Conservation (phyloP, 92 coral and sea anemone species). For the Zoanthus sansibaricus region DNA sequence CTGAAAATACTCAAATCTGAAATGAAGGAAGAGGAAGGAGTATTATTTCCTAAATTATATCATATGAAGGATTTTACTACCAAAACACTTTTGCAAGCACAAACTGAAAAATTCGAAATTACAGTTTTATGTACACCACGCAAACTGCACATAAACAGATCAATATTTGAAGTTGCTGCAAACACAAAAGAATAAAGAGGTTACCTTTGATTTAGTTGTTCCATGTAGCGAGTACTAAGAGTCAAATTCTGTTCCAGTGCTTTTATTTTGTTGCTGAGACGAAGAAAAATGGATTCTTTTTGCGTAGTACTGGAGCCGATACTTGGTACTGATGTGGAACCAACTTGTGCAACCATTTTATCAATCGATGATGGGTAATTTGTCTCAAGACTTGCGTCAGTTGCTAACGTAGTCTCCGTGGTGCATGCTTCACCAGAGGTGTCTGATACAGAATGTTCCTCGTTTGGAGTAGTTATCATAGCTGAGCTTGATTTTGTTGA, state of each 20-base stretch:
- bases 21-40: no score
- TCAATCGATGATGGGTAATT: constrained; percentile 30
- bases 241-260: constrained; percentile 95
- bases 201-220: constrained; percentile 94
- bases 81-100: no score
- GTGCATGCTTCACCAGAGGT: constrained; percentile 31
- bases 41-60: no score
- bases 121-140: background rate
- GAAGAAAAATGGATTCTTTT: constrained; percentile 96
- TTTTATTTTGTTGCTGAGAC: constrained; percentile 96
- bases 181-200: background rate
- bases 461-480: constrained; percentile 59
- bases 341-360: constrained; percentile 43
- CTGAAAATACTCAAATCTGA: no score
- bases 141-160: background rate
- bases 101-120: no score
- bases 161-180: background rate
- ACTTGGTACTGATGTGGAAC: constrained; percentile 45
- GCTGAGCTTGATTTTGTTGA: constrained; percentile 43
- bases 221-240: constrained; percentile 92
- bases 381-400: constrained; percentile 43
- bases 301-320: constrained; percentile 62
- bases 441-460: constrained; percentile 46
- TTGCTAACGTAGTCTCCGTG: background rate
- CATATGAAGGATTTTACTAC: no score